phyloP scores from a whole-genome alignment of 2,113 vertebrate genomes.

The Heloderma charlesbogerti region DNA sequence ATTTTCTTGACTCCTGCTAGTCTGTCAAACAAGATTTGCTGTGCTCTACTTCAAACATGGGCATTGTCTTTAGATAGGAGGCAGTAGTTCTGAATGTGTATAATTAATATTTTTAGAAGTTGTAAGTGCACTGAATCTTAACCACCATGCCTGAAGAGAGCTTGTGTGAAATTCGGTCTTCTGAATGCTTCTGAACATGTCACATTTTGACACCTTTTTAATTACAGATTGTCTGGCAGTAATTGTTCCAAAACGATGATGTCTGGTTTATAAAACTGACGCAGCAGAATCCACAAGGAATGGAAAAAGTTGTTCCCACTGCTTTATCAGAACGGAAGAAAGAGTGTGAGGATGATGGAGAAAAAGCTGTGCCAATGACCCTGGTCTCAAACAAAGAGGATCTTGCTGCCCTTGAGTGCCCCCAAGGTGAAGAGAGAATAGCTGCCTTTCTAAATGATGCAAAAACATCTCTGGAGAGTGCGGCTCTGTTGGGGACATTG shows the following conservation, averaged over 20 bases:
- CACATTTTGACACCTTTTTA: slow-evolving; percentile 21
- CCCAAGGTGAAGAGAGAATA: slow-evolving; percentile 49
- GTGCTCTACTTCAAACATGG: background rate
- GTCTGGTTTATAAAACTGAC: slow-evolving; percentile 10
- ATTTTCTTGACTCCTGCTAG: background rate
- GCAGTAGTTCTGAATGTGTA: background rate
- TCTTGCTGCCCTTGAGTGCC: slow-evolving; percentile 40
- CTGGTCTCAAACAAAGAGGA: slow-evolving; percentile 35
- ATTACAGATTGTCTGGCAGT: slow-evolving; percentile 35
- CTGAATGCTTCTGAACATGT: background rate
- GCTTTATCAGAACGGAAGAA: slow-evolving; percentile 46
- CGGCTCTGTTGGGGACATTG: background rate
- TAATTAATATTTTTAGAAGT: slow-evolving; percentile 3
- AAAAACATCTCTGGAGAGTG: slow-evolving; percentile 30
- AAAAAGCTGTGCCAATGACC: slow-evolving; percentile 38
- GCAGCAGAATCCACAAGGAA: slow-evolving; percentile 48
- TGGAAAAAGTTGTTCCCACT: slow-evolving; percentile 55
- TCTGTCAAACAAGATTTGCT: background rate
- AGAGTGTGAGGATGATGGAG: slow-evolving; percentile 47
- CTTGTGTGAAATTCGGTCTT: slow-evolving; percentile 22
- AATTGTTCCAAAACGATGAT: slow-evolving; percentile 33
- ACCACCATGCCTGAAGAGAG: background rate
- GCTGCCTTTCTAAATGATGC: slow-evolving; percentile 45
- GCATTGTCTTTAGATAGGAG: background rate
- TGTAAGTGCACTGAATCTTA: background rate